Conservation (phyloP, 1,140 invertebrate genomes). For the Coelopa frigida region DNA sequence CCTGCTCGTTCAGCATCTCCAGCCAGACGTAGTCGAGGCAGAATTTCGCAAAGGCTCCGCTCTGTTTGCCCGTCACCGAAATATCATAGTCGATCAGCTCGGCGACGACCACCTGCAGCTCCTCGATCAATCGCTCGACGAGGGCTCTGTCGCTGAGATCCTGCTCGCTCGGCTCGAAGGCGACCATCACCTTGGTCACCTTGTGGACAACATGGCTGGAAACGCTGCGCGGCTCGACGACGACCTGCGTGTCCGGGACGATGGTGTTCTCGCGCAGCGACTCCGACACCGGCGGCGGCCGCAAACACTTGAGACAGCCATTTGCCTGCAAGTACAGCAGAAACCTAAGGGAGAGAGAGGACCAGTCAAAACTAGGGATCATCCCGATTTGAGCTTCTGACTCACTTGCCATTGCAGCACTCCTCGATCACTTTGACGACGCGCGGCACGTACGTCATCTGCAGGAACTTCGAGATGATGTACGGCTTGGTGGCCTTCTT, state of each 20-base stretch:
- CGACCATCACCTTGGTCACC: no score
- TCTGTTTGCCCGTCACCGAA: constrained; percentile 28
- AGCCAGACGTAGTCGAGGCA: constrained; percentile 36
- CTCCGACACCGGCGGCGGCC: constrained; percentile 25
- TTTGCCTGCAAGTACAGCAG: not conserved
- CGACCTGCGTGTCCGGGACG: not conserved
- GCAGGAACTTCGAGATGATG: constrained; percentile 24
- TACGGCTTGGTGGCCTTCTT: constrained; percentile 25
- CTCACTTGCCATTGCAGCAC: constrained; percentile 33
- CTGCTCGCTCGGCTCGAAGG: not conserved
- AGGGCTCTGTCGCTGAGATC: not conserved
- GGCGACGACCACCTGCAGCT: constrained; percentile 25
- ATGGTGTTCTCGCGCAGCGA: constrained; percentile 21
- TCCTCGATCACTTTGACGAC: constrained; percentile 20
- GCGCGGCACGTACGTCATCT: constrained; percentile 14
- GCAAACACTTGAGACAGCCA: constrained; percentile 17
- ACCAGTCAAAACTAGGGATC: not conserved
- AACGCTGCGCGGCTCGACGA: not conserved
- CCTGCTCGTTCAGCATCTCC: constrained; percentile 28
- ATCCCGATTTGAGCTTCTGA: constrained; percentile 2
- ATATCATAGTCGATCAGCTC: constrained; percentile 35
- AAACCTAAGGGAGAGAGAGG: constrained; percentile 4
- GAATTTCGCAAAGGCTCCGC: constrained; percentile 36
- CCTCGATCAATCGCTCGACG: constrained; percentile 12
- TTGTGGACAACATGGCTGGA: no score